Evolutionary conservation across 2,888 invertebrate genomes (phyloP).

Genomic region (Pardosa pseudoannulata): DNA sequence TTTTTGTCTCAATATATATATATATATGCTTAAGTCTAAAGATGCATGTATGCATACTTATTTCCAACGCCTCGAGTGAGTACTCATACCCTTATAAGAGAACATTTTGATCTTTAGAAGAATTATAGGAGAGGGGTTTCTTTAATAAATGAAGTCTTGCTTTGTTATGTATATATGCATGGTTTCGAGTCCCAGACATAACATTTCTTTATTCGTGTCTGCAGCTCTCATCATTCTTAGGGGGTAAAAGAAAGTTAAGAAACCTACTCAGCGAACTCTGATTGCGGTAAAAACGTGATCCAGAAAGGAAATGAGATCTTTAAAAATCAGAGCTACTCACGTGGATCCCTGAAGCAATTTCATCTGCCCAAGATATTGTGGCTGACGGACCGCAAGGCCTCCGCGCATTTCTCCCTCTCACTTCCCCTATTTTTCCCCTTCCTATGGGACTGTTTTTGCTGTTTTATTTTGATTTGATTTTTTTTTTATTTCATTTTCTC

Average conservation of each 20-base stretch:
- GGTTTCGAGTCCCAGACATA: too few species aligned
- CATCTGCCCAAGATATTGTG: slow-evolving; percentile 62
- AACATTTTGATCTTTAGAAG: too few species aligned
- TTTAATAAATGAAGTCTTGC: too few species aligned
- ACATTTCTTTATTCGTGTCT: background rate
- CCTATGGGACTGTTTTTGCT: slow-evolving; percentile 10
- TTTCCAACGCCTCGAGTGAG: too few species aligned
- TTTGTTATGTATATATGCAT: too few species aligned
- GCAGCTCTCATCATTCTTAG: background rate
- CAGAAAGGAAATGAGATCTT: slow-evolving; percentile 72
- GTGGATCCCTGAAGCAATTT: slow-evolving; percentile 55
- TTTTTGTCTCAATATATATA: too few species aligned
- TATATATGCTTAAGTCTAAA: too few species aligned
- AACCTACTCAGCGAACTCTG: slow-evolving; percentile 32
- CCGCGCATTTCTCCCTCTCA: slow-evolving; percentile 28
- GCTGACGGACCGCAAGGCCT: slow-evolving; percentile 67
- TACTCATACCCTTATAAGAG: too few species aligned
- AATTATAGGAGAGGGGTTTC: too few species aligned
- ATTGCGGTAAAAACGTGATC: slow-evolving; percentile 62
- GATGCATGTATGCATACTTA: too few species aligned
- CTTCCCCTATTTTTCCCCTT: slow-evolving; percentile 19
- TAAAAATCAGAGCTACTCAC: slow-evolving; percentile 60
- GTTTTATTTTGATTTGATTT: background rate
- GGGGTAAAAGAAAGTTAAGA: slow-evolving; percentile 29
- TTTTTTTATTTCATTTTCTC: background rate